These are phyloP conservation scores for Blennius ocellaris DNA, from an alignment of 2,113 vertebrate genomes.

Conservation along the genomic window DNA sequence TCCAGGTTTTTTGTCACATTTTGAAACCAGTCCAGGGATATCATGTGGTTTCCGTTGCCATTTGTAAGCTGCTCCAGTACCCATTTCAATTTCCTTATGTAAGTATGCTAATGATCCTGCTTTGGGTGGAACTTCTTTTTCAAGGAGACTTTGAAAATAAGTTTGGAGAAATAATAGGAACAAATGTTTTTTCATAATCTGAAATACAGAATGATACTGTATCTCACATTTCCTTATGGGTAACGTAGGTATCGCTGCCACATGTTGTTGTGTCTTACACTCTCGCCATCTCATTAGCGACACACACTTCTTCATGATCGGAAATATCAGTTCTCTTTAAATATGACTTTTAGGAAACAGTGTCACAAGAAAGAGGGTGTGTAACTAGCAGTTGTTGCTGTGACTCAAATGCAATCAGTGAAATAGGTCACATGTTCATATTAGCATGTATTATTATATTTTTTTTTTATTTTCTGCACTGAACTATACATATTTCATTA, in stretches of 20 bases:
- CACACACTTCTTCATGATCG: not conserved
- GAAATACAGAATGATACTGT: conserved; percentile 40
- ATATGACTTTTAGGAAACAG: not conserved
- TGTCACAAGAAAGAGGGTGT: not conserved
- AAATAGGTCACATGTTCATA: conserved; percentile 18
- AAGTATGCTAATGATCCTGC: conserved; percentile 53
- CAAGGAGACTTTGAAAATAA: conserved; percentile 48
- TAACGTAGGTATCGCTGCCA: conserved; percentile 17
- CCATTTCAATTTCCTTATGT: conserved; percentile 37
- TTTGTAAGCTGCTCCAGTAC: conserved; percentile 4
- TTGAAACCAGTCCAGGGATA: conserved; percentile 19
- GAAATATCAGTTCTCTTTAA: not conserved
- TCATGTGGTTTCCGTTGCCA: conserved; percentile 15
- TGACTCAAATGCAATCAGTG: not conserved
- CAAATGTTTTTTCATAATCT: conserved; percentile 51
- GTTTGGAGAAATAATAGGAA: conserved; percentile 6
- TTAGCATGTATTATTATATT: not conserved
- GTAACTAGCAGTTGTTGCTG: not conserved
- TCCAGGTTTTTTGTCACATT: conserved; percentile 7
- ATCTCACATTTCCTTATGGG: conserved; percentile 36
- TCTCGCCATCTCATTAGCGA: not conserved
- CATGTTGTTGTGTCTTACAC: not conserved
- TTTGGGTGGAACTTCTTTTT: conserved; percentile 38
- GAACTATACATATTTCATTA: conserved; percentile 1
- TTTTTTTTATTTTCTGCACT: conserved; percentile 4